Conservation (phyloP, 1,140 invertebrate genomes). For the Thaumetopoea pityocampa region DNA sequence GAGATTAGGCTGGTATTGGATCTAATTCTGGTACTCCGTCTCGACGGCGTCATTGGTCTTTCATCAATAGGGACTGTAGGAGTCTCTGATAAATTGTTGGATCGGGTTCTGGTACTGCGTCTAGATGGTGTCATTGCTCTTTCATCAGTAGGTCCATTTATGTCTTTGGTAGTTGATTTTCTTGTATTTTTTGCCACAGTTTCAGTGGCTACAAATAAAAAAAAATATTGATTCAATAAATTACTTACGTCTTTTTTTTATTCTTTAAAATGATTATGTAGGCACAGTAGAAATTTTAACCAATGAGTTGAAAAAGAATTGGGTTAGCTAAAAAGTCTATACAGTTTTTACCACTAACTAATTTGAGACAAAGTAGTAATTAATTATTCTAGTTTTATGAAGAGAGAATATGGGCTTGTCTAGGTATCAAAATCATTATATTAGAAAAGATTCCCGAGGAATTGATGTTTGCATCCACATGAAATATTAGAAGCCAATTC, state of each 20-base stretch:
- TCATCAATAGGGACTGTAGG: conserved; percentile 35
- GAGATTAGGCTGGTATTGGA: conserved; percentile 58
- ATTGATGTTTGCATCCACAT: no score
- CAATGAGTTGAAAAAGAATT: no score
- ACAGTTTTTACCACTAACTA: no score
- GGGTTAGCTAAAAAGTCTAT: no score
- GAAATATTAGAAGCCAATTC: no score
- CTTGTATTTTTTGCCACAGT: conserved; percentile 30
- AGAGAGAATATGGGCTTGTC: no score
- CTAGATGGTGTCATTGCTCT: conserved; percentile 54
- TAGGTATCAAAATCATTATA: no score
- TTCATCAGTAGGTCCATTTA: conserved; percentile 39
- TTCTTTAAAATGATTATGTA: no score
- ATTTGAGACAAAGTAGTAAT: no score
- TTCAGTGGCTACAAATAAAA: conserved; percentile 21
- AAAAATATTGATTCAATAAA: not conserved
- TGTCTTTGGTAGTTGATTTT: conserved; percentile 35
- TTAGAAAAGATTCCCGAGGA: no score
- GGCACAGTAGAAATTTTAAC: no score
- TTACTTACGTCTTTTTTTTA: not conserved
- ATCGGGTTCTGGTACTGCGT: conserved; percentile 50
- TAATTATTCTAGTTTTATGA: no score
- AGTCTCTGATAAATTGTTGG: conserved; percentile 48
- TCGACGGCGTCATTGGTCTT: conserved; percentile 49
- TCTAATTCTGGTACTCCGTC: conserved; percentile 51